These are phyloP conservation scores for Australoheros facetus DNA, from an alignment of 2,797 vertebrate species.

Conservation along the genomic window DNA sequence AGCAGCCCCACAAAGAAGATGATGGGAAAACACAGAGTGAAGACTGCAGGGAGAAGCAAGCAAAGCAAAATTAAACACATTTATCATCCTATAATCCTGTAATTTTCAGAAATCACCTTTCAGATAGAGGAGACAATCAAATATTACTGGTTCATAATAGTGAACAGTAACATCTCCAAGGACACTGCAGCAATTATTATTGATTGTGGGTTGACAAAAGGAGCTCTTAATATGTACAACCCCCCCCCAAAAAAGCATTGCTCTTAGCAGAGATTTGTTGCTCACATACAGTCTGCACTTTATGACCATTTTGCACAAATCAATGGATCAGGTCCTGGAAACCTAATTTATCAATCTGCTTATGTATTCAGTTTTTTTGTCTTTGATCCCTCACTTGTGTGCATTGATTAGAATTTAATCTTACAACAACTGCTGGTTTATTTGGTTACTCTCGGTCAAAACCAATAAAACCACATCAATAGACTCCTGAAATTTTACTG, in stretches of 20 bases:
- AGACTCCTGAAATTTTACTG: neutral
- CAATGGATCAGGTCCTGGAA: neutral
- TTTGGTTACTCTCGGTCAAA: neutral
- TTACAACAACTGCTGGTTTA: neutral
- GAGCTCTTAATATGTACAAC: conserved; percentile 9
- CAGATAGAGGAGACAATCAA: neutral
- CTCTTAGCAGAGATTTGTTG: neutral
- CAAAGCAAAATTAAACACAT: neutral
- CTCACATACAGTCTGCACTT: neutral
- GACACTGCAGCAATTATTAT: conserved; percentile 14
- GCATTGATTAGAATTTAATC: neutral
- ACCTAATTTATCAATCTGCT: neutral
- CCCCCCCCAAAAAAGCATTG: neutral
- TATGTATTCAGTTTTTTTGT: neutral
- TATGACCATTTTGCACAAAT: neutral
- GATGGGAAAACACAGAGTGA: conserved; percentile 97
- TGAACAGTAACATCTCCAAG: neutral
- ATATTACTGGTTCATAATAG: conserved; percentile 2
- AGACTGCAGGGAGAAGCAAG: conserved; percentile 81
- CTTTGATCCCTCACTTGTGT: neutral
- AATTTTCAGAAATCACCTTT: neutral
- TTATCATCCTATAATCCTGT: neutral
- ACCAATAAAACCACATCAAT: neutral
- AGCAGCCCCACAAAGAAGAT: conserved; percentile 98
- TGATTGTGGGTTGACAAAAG: conserved; percentile 19